Conservation (phyloP, 2,113 vertebrate species). For the Ameiurus melas region DNA sequence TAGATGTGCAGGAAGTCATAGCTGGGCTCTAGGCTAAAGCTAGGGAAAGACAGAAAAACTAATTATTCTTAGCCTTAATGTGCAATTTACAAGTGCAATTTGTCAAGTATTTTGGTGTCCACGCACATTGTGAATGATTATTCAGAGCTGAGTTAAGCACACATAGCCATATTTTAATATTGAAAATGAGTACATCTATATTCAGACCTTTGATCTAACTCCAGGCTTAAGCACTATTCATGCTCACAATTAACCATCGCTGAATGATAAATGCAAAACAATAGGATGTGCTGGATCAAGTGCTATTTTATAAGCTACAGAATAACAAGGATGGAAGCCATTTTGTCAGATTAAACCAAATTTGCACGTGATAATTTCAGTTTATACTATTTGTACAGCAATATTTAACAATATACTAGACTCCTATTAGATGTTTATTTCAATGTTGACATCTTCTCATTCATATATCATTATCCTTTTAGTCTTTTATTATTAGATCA, state of each 20-base stretch:
- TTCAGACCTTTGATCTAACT: background rate
- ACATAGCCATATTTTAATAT: background rate
- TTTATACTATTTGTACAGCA: background rate
- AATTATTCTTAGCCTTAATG: background rate
- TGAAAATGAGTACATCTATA: background rate
- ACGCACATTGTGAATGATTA: background rate
- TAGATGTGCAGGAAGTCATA: constrained; percentile 98
- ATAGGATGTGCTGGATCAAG: background rate
- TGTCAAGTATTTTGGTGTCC: background rate
- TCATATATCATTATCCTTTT: background rate
- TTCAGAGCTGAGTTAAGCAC: background rate
- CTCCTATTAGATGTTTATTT: background rate
- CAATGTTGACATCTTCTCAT: background rate
- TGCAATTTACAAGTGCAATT: background rate
- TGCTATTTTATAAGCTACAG: background rate
- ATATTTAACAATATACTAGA: background rate
- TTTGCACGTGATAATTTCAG: too few species aligned
- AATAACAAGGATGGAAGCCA: background rate
- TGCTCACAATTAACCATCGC: background rate
- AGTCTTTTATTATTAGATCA: background rate
- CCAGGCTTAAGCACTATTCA: background rate
- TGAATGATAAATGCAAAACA: background rate
- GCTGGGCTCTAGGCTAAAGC: constrained; percentile 95
- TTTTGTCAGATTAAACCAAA: background rate
- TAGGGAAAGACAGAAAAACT: constrained; percentile 57